A percentile compares a stretch with the other conserved stretches of the same genome.
phyloP scores from a whole-genome alignment of 2,797 vertebrate genomes.

The Helicolenus hilgendorfi region DNA sequence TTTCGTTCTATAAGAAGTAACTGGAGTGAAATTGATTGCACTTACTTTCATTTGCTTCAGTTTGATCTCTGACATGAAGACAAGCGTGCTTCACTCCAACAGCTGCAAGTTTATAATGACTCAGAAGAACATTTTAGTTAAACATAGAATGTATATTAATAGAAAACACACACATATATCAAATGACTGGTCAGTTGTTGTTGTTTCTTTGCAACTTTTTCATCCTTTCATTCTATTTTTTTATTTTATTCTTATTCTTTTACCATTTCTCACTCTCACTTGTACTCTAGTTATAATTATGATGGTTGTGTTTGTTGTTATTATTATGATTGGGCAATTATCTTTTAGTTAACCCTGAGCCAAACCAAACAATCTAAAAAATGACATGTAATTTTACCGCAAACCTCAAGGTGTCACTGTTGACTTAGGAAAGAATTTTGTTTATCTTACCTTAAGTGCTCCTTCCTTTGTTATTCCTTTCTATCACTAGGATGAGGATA shows the following conservation, averaged over 20 bases:
- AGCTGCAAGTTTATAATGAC: neutral
- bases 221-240: neutral
- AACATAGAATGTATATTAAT: neutral
- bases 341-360: neutral
- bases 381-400: neutral
- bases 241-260: neutral
- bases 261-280: neutral
- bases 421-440: slow-evolving; percentile 56
- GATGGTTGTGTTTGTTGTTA: neutral
- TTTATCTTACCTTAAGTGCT: neutral
- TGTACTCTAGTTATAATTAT: no score
- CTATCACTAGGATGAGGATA: neutral
- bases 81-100: neutral
- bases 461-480: slow-evolving; percentile 37
- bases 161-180: neutral
- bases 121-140: neutral
- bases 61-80: slow-evolving; percentile 12
- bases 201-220: neutral
- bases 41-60: neutral
- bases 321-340: neutral
- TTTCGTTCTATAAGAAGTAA: neutral
- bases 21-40: neutral
- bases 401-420: slow-evolving; percentile 78
- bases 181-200: neutral
- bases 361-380: neutral